Conservation (phyloP, 2,797 vertebrate species). For the Limnodromus scolopaceus region DNA sequence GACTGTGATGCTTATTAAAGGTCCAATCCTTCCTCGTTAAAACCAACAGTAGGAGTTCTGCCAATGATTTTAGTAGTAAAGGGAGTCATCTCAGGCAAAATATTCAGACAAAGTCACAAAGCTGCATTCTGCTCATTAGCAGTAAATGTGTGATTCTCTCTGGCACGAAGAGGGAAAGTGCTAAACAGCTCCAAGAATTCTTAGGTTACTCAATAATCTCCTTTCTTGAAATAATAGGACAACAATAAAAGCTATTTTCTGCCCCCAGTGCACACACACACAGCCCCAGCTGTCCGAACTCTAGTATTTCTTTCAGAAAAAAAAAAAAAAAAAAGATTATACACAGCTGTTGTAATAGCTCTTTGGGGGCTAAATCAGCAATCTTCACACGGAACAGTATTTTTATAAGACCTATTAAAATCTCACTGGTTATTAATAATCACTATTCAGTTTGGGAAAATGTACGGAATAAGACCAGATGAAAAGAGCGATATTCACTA, state of each 20-base stretch:
- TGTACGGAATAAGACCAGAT: neutral
- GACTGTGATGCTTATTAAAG: conserved; percentile 58
- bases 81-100: conserved; percentile 18
- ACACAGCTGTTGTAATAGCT: neutral
- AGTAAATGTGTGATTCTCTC: conserved; percentile 43
- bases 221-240: conserved; percentile 12
- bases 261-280: neutral
- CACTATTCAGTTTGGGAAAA: neutral
- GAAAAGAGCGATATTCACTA: neutral
- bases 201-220: conserved; percentile 24
- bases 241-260: conserved; percentile 25
- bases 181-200: conserved; percentile 42
- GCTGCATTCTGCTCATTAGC: conserved; percentile 48
- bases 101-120: conserved; percentile 58
- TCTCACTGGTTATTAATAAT: neutral
- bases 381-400: neutral
- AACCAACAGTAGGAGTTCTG: conserved; percentile 2
- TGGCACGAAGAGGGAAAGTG: conserved; percentile 11
- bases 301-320: neutral
- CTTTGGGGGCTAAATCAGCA: neutral
- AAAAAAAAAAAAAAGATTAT: neutral
- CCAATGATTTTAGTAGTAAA: neutral
- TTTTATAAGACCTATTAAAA: conserved; percentile 8
- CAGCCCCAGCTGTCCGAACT: neutral
- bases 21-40: conserved; percentile 42